Evolutionary conservation across 2,888 invertebrate species (phyloP), one percentile per base, ranked within the genome.

Genomic region (Drosophila testacea): DNA sequence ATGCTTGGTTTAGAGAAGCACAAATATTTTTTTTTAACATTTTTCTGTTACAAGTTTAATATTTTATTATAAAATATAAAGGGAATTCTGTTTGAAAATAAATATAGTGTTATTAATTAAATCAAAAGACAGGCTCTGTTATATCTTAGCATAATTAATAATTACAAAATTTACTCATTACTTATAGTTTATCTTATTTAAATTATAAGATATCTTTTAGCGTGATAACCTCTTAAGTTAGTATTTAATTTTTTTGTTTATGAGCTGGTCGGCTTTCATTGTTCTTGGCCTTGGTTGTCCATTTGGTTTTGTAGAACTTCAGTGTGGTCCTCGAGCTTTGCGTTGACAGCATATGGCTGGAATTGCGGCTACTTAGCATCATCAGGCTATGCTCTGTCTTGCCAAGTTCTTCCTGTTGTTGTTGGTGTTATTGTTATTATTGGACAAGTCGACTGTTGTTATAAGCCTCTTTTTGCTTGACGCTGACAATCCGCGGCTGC

Each of bases 341-440:
- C 79, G 74, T 78, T 83, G 83, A 83, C 83, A 85, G 85, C 83
- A 85, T 83, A 76, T 83, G 83, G 85, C 83, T 78, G 78, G 73
- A 85, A 85, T 76, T 73, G 86, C 82, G 78, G 78, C 83, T 82
- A 83, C 86, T 84, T 85, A 84, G 83, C 85, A 83, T 85, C 77
- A 77, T 70, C 64, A 48, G 47, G 50, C 64, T 38, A 42, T 39
- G 36, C 38, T 30, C 13, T 36, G 13, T 36, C 44, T 38, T 13
- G n/a, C 28, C 38, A 6, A 22, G 27, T 54, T 70, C 60, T 42
- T 66, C 22, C 57, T 68, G 52, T 65, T 77, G 6, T 30, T 30
- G 30, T 6, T 30, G 30, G 5, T 32, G 32, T 6, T 32, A 6
- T 32, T 32, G 9, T 77, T 73, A 69, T 70, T 73, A 56, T 80